Evolutionary conservation across 2,113 vertebrate species (phyloP).

Genomic region (Pholis gunnellus): DNA sequence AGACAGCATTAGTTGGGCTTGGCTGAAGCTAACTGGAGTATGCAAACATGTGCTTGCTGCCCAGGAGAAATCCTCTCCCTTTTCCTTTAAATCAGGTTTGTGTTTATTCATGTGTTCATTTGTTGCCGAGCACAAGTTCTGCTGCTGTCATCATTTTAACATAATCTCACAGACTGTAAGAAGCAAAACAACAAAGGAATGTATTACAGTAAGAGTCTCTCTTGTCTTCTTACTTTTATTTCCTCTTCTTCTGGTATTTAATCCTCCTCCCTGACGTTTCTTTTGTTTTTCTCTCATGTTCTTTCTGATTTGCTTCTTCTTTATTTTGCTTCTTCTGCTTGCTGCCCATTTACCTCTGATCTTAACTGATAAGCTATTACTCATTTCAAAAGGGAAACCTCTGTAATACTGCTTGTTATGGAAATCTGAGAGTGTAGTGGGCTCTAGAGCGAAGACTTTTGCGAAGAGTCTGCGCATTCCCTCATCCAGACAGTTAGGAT

Average conservation of each 20-base stretch:
- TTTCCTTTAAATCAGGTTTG: constrained; percentile 45
- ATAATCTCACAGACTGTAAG: constrained; percentile 20
- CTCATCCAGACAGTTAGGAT: constrained; percentile 35
- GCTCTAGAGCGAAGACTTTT: constrained; percentile 22
- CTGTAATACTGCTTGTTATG: constrained; percentile 40
- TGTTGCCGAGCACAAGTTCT: constrained; percentile 9
- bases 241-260: background rate
- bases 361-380: constrained; percentile 65
- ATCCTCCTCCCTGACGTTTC: background rate
- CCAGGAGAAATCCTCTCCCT: constrained; percentile 42
- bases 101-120: constrained; percentile 18
- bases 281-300: background rate
- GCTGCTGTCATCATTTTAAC: constrained; percentile 25
- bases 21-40: constrained; percentile 40
- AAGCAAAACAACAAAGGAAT: constrained; percentile 26
- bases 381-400: constrained; percentile 61
- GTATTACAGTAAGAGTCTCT: background rate
- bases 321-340: background rate
- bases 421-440: constrained; percentile 7
- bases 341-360: constrained; percentile 61
- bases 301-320: constrained; percentile 5
- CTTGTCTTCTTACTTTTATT: constrained; percentile 10
- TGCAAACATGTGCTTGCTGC: constrained; percentile 34
- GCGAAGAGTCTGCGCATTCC: constrained; percentile 26
- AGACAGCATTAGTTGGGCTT: constrained; percentile 59